Conservation (phyloP, 1,140 invertebrate genomes). For the Drosophila pachea region DNA sequence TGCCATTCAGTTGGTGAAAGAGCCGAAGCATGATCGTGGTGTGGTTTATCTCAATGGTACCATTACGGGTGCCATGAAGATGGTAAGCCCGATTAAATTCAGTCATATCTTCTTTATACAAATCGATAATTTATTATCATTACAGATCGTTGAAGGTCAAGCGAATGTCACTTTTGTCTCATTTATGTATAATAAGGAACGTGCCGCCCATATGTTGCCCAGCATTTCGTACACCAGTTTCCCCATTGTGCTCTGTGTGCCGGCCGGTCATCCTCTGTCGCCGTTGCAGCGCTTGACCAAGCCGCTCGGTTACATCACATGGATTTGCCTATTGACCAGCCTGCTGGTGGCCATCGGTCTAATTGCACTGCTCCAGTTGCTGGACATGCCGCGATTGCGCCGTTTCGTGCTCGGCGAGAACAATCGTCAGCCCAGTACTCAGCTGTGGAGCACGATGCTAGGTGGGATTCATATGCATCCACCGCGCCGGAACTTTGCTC, state of each 20-base stretch:
- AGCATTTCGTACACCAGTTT: conserved; percentile 57
- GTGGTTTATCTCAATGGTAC: conserved; percentile 56
- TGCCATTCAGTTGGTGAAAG: conserved; percentile 36
- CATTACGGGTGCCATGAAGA: conserved; percentile 55
- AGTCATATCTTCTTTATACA: too few relatives aligned
- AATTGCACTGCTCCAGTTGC: conserved; percentile 35
- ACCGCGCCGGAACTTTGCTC: conserved; percentile 62
- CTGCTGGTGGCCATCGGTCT: conserved; percentile 37
- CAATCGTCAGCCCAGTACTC: conserved; percentile 53
- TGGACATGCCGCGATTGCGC: conserved; percentile 4
- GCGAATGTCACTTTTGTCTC: conserved; percentile 64
- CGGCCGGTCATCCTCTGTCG: conserved; percentile 45
- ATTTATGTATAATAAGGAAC: conserved; percentile 59
- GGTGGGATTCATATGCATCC: conserved; percentile 32
- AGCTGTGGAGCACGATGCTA: conserved; percentile 53
- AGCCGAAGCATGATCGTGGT: conserved; percentile 49
- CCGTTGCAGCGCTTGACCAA: conserved; percentile 56
- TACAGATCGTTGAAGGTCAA: conserved; percentile 57
- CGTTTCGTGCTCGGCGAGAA: conserved; percentile 52
- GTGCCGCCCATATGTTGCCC: conserved; percentile 54
- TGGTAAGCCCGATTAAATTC: conserved; percentile 38
- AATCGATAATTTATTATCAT: conserved; percentile 1
- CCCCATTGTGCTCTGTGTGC: conserved; percentile 55
- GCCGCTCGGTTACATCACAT: conserved; percentile 58
- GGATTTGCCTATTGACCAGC: conserved; percentile 53